These are phyloP conservation scores for Sander vitreus DNA, from an alignment of 2,113 vertebrate species.

Conservation along the genomic window DNA sequence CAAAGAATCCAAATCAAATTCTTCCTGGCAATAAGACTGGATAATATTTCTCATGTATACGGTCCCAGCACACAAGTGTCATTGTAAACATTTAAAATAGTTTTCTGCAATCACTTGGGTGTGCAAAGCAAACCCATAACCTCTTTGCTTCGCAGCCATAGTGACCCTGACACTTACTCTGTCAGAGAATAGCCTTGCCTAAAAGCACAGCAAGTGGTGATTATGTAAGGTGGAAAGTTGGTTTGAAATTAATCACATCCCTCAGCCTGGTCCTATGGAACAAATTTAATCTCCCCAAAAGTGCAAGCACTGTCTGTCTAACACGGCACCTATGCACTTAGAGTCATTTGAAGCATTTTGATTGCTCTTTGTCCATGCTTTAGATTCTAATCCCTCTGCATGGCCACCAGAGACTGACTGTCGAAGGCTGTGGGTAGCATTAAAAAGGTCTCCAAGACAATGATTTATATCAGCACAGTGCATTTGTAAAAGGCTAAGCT, in stretches of 20 bases:
- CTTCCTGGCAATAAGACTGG: not conserved
- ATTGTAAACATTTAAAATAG: not conserved
- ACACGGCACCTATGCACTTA: conserved; percentile 25
- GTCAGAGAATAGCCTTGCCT: conserved; percentile 35
- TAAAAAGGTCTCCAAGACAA: conserved; percentile 36
- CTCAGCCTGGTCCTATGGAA: conserved; percentile 35
- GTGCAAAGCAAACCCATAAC: conserved; percentile 45
- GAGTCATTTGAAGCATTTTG: conserved; percentile 39
- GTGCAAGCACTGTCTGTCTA: conserved; percentile 30
- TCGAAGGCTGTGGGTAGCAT: conserved; percentile 10
- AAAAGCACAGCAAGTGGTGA: conserved; percentile 47
- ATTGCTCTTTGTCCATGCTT: conserved; percentile 55
- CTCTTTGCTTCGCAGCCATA: conserved; percentile 8
- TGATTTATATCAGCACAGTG: conserved; percentile 31
- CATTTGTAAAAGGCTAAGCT: conserved; percentile 34
- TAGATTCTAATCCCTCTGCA: conserved; percentile 41
- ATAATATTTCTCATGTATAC: not conserved
- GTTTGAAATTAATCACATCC: conserved; percentile 65
- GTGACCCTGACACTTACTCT: conserved; percentile 42
- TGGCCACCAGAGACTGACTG: conserved; percentile 32
- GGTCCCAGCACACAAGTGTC: not conserved
- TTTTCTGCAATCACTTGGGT: not conserved
- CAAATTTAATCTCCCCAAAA: conserved; percentile 53
- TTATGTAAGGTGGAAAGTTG: conserved; percentile 50
- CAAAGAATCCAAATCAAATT: not conserved